These are phyloP conservation scores for Ruditapes philippinarum DNA, from an alignment of 1,140 invertebrate species.

Conservation along the genomic window DNA sequence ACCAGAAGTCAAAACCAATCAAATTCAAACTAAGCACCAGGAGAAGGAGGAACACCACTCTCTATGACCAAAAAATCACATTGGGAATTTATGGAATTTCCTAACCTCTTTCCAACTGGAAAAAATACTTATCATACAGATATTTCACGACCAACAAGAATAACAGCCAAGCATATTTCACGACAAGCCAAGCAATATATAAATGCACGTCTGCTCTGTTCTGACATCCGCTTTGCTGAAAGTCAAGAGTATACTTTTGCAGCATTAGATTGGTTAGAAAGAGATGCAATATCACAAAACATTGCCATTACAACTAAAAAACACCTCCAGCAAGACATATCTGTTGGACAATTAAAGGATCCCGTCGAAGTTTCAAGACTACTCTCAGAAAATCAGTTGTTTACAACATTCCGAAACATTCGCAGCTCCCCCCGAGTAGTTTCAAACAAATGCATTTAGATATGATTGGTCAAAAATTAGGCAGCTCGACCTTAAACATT, in stretches of 20 bases:
- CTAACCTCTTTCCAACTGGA: slow-evolving; percentile 17
- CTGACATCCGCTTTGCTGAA: slow-evolving; percentile 41
- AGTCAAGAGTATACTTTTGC: slow-evolving; percentile 52
- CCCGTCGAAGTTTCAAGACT: background rate
- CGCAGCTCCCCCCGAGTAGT: slow-evolving; percentile 56
- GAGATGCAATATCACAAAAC: slow-evolving; percentile 20
- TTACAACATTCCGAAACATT: slow-evolving; percentile 49
- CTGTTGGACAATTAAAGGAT: slow-evolving; percentile 46
- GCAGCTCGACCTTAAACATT: background rate
- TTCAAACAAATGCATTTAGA: slow-evolving; percentile 54
- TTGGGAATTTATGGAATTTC: slow-evolving; percentile 43
- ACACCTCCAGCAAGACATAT: slow-evolving; percentile 33
- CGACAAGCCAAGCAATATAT: slow-evolving; percentile 22
- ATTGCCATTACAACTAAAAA: slow-evolving; percentile 55
- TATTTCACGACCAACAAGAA: slow-evolving; percentile 3
- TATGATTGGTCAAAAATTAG: slow-evolving; percentile 14
- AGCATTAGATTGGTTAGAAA: slow-evolving; percentile 48
- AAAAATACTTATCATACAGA: slow-evolving; percentile 6
- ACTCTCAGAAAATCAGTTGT: slow-evolving; percentile 57
- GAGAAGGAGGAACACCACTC: slow-evolving; percentile 2
- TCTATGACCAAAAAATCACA: background rate
- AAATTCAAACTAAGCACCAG: slow-evolving; percentile 41
- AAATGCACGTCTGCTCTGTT: slow-evolving; percentile 30
- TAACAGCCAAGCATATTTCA: background rate
- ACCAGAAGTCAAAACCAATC: slow-evolving; percentile 34